Percentiles rank a stretch among this genome's conserved stretches.
These are phyloP conservation scores for Eleginops maclovinus DNA, from an alignment of 2,113 vertebrate genomes.

Conservation along the genomic window DNA sequence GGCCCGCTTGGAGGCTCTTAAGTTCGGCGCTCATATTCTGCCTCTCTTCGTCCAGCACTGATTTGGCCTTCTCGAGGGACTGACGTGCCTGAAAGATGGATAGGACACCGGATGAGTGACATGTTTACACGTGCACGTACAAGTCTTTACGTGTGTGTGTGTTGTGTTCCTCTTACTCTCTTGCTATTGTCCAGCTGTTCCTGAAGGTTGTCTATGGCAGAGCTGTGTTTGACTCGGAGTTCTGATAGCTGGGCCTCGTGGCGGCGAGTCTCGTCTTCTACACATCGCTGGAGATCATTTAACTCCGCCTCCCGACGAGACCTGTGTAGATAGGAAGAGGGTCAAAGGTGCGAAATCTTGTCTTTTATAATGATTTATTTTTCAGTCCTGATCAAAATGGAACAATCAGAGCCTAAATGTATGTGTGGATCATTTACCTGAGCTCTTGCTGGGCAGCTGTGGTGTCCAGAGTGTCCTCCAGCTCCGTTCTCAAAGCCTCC, in stretches of 20 bases:
- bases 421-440: constrained; percentile 74
- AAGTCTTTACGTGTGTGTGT: neutral
- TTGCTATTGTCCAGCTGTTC: constrained; percentile 92
- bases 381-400: neutral
- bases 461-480: constrained; percentile 93
- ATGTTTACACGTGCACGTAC: neutral
- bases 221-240: constrained; percentile 87
- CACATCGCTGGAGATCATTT: constrained; percentile 87
- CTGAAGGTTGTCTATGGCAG: constrained; percentile 85
- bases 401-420: neutral
- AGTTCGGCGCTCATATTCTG: constrained; percentile 83
- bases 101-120: neutral
- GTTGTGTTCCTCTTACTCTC: constrained; percentile 78
- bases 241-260: constrained; percentile 90
- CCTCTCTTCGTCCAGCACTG: constrained; percentile 86
- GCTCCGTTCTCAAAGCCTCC: constrained; percentile 90
- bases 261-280: constrained; percentile 88
- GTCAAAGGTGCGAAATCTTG: neutral
- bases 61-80: constrained; percentile 88
- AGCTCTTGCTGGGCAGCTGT: constrained; percentile 93
- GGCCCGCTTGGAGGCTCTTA: constrained; percentile 83
- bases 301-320: constrained; percentile 91
- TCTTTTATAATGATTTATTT: neutral
- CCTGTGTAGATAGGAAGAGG: constrained; percentile 63
- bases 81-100: constrained; percentile 80